These are phyloP conservation scores for Eulemur albifrons DNA, from an alignment of 2,797 vertebrate species.

Conservation along the genomic window DNA sequence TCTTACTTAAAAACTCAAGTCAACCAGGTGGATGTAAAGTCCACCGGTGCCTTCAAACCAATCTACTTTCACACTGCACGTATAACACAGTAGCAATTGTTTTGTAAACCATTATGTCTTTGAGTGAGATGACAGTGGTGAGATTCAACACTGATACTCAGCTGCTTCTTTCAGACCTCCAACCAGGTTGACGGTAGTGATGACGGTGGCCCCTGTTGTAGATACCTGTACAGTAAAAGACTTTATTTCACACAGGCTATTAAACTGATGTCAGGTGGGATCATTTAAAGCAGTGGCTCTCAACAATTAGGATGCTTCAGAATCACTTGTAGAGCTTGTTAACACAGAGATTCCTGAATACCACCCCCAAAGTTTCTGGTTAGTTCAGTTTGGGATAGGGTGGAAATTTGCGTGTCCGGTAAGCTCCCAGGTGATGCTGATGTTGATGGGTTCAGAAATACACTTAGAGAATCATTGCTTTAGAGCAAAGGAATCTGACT, in stretches of 20 bases:
- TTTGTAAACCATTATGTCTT: not conserved
- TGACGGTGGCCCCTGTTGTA: not conserved
- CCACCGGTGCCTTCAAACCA: not conserved
- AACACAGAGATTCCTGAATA: not conserved
- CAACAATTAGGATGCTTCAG: not conserved
- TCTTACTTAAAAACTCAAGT: not conserved
- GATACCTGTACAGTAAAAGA: conserved; percentile 49
- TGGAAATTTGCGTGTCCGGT: not conserved
- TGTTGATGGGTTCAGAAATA: not conserved
- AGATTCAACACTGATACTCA: not conserved
- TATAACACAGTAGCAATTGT: not conserved
- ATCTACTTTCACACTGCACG: not conserved
- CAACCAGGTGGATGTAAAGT: not conserved
- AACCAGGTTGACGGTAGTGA: not conserved
- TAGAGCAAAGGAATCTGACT: not conserved
- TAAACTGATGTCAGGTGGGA: not conserved
- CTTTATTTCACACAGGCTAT: conserved; percentile 46
- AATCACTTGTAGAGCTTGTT: not conserved
- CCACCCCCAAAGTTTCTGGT: not conserved
- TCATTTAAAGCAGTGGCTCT: not conserved
- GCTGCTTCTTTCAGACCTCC: conserved; percentile 48
- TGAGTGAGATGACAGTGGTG: not conserved
- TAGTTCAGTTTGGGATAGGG: not conserved
- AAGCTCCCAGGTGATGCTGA: not conserved
- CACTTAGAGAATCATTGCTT: not conserved